Evolutionary conservation across 1,140 invertebrate genomes (phyloP).

Genomic region (Bombus affinis): DNA sequence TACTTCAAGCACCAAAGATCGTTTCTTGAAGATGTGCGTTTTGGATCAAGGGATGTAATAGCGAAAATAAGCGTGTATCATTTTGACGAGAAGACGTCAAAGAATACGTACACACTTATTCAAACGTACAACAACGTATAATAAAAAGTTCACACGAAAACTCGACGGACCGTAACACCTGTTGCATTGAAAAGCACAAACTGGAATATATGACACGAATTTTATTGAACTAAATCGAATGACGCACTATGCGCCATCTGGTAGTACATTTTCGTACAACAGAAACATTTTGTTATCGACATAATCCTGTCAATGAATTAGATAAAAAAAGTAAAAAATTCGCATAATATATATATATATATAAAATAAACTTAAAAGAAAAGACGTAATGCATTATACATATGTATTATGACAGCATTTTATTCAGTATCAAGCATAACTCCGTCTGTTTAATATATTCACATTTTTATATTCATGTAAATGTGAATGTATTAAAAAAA

Average conservation of each 20-base stretch:
- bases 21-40: background rate
- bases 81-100: background rate
- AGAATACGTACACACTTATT: background rate
- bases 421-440: no score
- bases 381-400: no score
- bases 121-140: background rate
- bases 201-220: slow-evolving; percentile 51
- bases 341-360: no score
- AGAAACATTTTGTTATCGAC: background rate
- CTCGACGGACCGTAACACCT: slow-evolving; percentile 53
- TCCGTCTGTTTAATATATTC: no score
- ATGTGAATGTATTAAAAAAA: no score
- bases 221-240: background rate
- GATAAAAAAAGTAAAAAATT: background rate
- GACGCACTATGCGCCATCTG: slow-evolving; percentile 25
- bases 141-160: slow-evolving; percentile 37
- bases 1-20: background rate
- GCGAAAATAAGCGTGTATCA: background rate
- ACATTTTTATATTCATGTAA: no score
- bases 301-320: background rate
- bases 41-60: background rate
- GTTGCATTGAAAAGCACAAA: slow-evolving; percentile 56
- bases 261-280: background rate
- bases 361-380: no score
- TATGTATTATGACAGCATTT: no score